phyloP scores from a whole-genome alignment of 1,140 invertebrate genomes.

The Drosophila sechellia region DNA sequence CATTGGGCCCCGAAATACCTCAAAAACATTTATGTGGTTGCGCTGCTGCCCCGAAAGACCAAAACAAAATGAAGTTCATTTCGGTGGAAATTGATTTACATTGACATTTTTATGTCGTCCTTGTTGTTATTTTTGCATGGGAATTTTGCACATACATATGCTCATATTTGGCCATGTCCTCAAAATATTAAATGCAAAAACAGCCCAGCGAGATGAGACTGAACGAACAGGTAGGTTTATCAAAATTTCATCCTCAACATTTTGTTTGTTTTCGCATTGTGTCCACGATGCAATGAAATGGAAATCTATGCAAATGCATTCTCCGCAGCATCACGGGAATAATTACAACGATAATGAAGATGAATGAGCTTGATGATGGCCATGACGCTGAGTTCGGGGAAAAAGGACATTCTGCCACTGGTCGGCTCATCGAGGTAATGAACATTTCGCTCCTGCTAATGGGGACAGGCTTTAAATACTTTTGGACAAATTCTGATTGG shows the following conservation, averaged over 20 bases:
- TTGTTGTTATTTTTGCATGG: constrained; percentile 14
- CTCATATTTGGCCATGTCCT: constrained; percentile 36
- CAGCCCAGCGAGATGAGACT: constrained; percentile 23
- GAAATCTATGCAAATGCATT: constrained; percentile 66
- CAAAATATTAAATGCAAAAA: constrained; percentile 78
- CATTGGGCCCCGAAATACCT: constrained; percentile 11
- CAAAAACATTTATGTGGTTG: constrained; percentile 24
- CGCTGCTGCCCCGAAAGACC: constrained; percentile 20
- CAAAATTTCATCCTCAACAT: constrained; percentile 28
- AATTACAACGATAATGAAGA: constrained; percentile 56
- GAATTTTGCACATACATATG: not conserved
- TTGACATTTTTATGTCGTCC: constrained; percentile 44
- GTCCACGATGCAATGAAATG: constrained; percentile 48
- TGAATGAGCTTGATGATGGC: constrained; percentile 18
- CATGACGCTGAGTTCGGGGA: constrained; percentile 3
- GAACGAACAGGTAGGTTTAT: constrained; percentile 8
- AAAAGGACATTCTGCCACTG: constrained; percentile 14
- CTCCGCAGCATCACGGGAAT: constrained; percentile 34
- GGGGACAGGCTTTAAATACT: constrained; percentile 8
- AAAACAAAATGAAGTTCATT: constrained; percentile 69
- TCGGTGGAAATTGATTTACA: constrained; percentile 78
- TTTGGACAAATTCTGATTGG: not conserved
- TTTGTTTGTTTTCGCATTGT: constrained; percentile 54
- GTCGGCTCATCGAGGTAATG: constrained; percentile 9
- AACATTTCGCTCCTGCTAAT: constrained; percentile 16